These are phyloP conservation scores for Amblyopsis rosae DNA, from an alignment of 2,113 vertebrate species.

Conservation along the genomic window DNA sequence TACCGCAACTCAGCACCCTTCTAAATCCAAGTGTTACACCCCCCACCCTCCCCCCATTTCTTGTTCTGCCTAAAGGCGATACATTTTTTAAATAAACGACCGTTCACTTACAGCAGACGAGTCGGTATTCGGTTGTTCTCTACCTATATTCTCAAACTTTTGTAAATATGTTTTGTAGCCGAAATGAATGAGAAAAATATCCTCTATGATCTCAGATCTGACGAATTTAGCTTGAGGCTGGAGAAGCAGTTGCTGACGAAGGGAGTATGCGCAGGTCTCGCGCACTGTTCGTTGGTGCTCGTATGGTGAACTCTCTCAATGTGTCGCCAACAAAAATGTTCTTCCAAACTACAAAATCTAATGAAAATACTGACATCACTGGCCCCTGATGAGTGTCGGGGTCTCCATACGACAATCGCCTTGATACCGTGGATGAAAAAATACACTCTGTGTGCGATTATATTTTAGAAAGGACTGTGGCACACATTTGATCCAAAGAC, in stretches of 20 bases:
- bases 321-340: constrained; percentile 71
- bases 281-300: constrained; percentile 80
- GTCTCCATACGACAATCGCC: constrained; percentile 79
- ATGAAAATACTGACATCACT: constrained; percentile 63
- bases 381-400: constrained; percentile 76
- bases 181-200: constrained; percentile 65
- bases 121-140: constrained; percentile 49
- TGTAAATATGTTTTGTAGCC: constrained; percentile 60
- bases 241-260: constrained; percentile 77
- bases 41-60: constrained; percentile 25
- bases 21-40: constrained; percentile 46
- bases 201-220: constrained; percentile 78
- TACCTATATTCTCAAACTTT: constrained; percentile 72
- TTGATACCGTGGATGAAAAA: constrained; percentile 78
- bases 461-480: constrained; percentile 91
- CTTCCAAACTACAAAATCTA: constrained; percentile 69
- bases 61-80: constrained; percentile 32
- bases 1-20: constrained; percentile 48
- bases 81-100: constrained; percentile 29
- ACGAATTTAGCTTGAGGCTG: constrained; percentile 79
- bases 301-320: constrained; percentile 56
- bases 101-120: constrained; percentile 67
- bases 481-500: constrained; percentile 85
- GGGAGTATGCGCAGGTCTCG: constrained; percentile 81
- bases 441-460: constrained; percentile 89